Conservation (phyloP, 2,888 invertebrate genomes). For the Cloeon dipterum region DNA sequence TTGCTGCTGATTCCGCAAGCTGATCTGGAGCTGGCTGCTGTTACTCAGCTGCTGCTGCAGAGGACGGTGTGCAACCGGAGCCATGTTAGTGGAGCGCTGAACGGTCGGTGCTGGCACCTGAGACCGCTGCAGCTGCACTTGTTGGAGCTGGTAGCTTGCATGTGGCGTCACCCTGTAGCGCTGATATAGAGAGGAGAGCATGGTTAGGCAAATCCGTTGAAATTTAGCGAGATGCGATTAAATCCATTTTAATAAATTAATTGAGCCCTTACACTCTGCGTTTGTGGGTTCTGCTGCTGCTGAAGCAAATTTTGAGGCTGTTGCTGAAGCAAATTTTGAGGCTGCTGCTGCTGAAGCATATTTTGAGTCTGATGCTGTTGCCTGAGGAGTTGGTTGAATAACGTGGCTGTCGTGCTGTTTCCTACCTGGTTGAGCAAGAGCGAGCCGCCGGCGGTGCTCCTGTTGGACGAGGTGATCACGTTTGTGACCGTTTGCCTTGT, state of each 20-base stretch:
- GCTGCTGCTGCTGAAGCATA: background rate
- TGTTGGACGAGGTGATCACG: constrained; percentile 3
- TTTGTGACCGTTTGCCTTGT: constrained; percentile 1
- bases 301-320: background rate
- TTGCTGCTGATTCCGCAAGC: too few species aligned
- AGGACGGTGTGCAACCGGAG: background rate
- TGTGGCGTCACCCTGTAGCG: too few species aligned
- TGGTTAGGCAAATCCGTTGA: too few species aligned
- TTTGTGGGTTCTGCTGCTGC: constrained; percentile 3
- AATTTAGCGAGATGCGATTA: too few species aligned
- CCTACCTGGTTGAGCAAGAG: constrained; percentile 3
- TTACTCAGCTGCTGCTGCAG: background rate
- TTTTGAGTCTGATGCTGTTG: constrained; percentile 12
- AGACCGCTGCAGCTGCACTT: constrained; percentile 14
- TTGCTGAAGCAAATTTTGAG: background rate
- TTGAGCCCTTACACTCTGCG: too few species aligned
- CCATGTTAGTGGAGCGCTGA: constrained; percentile 6
- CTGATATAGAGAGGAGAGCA: too few species aligned
- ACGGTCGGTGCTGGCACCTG: constrained; percentile 20
- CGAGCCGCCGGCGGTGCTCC: background rate
- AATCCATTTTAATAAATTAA: too few species aligned
- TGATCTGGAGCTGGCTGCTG: too few species aligned
- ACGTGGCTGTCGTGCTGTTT: constrained; percentile 5
- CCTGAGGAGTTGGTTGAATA: constrained; percentile 11
- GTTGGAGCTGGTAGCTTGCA: constrained; percentile 16